These are phyloP conservation scores for Tokudaia tokunoshimensis DNA, from an alignment of 2,797 vertebrate species.

Conservation along the genomic window DNA sequence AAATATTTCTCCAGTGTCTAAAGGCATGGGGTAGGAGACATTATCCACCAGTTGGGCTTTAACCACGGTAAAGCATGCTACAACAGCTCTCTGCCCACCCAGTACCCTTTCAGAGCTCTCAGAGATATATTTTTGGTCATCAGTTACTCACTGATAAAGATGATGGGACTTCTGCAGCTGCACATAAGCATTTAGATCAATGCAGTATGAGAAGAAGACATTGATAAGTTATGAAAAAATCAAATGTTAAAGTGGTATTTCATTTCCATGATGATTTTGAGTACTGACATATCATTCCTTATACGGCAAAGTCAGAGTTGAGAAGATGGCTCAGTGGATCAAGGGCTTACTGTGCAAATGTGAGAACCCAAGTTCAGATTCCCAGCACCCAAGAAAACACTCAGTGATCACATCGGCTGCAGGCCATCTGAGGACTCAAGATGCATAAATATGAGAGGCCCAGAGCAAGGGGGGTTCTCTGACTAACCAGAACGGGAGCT, in stretches of 20 bases:
- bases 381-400: background rate
- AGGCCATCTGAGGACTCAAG: background rate
- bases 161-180: background rate
- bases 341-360: background rate
- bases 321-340: no score
- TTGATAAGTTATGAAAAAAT: background rate
- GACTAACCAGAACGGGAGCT: background rate
- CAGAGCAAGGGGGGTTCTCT: background rate
- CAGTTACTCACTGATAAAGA: background rate
- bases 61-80: no score
- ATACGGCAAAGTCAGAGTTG: background rate
- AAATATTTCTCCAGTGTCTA: slow-evolving; percentile 59
- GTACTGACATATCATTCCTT: background rate
- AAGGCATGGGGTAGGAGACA: slow-evolving; percentile 40
- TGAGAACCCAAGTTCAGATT: background rate
- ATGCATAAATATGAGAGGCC: no score
- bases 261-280: background rate
- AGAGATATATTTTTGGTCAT: background rate
- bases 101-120: background rate
- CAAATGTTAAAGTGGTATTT: background rate
- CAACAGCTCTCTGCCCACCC: background rate
- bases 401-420: background rate
- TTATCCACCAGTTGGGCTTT: background rate
- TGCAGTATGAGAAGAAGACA: background rate
- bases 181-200: slow-evolving; percentile 4